Conservation (phyloP, 2,797 vertebrate species). For the Hemibagrus guttatus region DNA sequence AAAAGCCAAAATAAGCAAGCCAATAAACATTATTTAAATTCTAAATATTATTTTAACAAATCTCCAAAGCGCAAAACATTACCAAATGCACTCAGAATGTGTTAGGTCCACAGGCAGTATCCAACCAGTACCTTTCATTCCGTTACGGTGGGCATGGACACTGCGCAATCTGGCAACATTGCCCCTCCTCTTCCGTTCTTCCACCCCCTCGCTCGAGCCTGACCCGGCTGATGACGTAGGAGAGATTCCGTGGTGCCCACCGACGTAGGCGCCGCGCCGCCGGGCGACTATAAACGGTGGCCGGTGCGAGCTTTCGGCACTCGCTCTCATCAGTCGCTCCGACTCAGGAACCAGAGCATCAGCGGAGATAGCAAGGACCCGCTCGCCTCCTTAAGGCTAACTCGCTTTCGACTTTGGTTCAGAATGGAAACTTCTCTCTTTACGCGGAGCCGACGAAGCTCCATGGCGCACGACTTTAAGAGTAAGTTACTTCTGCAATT, state of each 20-base stretch:
- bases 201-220: slow-evolving; percentile 77
- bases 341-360: slow-evolving; percentile 81
- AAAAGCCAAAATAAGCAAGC: neutral
- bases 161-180: slow-evolving; percentile 16
- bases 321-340: slow-evolving; percentile 78
- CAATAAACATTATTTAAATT: no score
- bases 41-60: neutral
- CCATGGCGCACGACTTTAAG: slow-evolving; percentile 75
- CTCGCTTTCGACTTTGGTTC: slow-evolving; percentile 85
- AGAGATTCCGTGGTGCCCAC: slow-evolving; percentile 79
- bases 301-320: slow-evolving; percentile 66
- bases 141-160: neutral
- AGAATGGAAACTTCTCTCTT: slow-evolving; percentile 78
- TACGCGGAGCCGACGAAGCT: slow-evolving; percentile 79
- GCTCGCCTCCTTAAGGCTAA: slow-evolving; percentile 76
- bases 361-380: slow-evolving; percentile 84
- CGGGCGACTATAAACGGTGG: slow-evolving; percentile 72
- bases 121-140: neutral
- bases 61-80: neutral
- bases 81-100: neutral
- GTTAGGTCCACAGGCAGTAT: neutral
- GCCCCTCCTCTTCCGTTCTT: slow-evolving; percentile 71
- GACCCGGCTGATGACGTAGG: slow-evolving; percentile 78
- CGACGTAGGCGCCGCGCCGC: slow-evolving; percentile 75
- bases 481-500: slow-evolving; percentile 69